Base-by-base conservation (phyloP, 2,888 invertebrate genomes). In the Cephalotes varians region DNA sequence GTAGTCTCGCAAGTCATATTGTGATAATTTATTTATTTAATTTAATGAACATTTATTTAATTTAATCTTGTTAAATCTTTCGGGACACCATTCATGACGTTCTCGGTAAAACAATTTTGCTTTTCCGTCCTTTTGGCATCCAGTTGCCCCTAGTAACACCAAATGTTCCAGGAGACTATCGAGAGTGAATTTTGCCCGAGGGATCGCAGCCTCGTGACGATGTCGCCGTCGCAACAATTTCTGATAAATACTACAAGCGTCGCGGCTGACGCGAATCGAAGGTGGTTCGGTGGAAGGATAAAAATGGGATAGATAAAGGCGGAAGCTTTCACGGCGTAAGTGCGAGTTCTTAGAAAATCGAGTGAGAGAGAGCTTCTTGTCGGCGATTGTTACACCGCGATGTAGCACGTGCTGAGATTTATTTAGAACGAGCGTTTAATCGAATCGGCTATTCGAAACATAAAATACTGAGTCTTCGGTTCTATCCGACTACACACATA, bases 191-290 rank as follows among this genome's bases (percentile, higher is more conserved):
- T 25, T 77, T 54, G 77, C 64, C 67, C 37, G 51, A 60, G 60
- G 47, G 62, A 79, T 62, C 31, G 67, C 73, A 69, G 44, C 67
- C 64, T 74, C 80, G 51, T 60, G 54, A 62, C 74, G 34, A 58
- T 65, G 67, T 67, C 51, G 72, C 60, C 60, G 77, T 76, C 81
- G 67, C 47, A 72, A 84, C 76, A 79, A 81, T 83, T 73, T 80
- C 60, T 79, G 64, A 86, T 86, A 80, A 62, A 74, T 62, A 69
- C 60, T 25, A 67, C 82, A 21, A 58, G 60, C 82, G 25, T 54
- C 67, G 47, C 62, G 60, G 37, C 40, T 79, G 79, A 67, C 49
- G 44, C 56, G 69, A 77, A 58, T 77, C 56, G 44, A 69, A 56
- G 69, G 9, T 67, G 31, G 40, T 40, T 67, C 54, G 7, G 31